Base-by-base conservation (phyloP, 2,888 invertebrate genomes). In the Scrobipalpa costella region DNA sequence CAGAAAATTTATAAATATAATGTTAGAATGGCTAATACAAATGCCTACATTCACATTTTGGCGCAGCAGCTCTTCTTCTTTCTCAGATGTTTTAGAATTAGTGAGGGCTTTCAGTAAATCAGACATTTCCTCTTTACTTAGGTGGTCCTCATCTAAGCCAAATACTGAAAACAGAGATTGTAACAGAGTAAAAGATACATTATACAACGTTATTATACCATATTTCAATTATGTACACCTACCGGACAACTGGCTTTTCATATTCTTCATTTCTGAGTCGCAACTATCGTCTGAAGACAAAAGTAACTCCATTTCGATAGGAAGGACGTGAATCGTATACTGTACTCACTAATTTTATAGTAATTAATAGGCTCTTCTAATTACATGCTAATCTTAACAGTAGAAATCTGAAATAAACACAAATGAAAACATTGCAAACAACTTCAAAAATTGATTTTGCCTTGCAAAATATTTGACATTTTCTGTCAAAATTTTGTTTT, bases 111-210 rank as follows among this genome's bases (percentile, higher is more conserved):
- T 87, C 34, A 92, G 72, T 36, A 92, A 79, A 74, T 92, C 88
- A 68, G 72, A 73, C 91, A 92, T 92, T 76, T 92, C 92, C 68
- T 89, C 86, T 71, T 88, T 89, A 65, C 83, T 84, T 50, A 92
- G 78, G 68, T 88, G 84, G 64, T 89, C 90, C 75, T 92, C 92
- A 38, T 85, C 84, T 63, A 92, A 75, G 17, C 90, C 92, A 81
- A 81, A 90, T 69, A 88, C 92, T 92, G 74, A 9, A 74, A 79
- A 63, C 67, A 7, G 3, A 17, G 9, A 47, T 11, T 38, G 15
- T 9, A 36, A 19, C 49, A 33, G 36, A 34, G 27, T 11, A 49
- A 17, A 57, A 6, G 19, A 7, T 21, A 33, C 11, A 8, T 7
- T 19, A 7, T 9, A 19, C 49, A 19, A 19, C 19, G n/a, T n/a